A percentile compares a stretch with the other conserved stretches of the same genome.
Conservation (phyloP, 2,797 vertebrate genomes). For the Coendou prehensilis region DNA sequence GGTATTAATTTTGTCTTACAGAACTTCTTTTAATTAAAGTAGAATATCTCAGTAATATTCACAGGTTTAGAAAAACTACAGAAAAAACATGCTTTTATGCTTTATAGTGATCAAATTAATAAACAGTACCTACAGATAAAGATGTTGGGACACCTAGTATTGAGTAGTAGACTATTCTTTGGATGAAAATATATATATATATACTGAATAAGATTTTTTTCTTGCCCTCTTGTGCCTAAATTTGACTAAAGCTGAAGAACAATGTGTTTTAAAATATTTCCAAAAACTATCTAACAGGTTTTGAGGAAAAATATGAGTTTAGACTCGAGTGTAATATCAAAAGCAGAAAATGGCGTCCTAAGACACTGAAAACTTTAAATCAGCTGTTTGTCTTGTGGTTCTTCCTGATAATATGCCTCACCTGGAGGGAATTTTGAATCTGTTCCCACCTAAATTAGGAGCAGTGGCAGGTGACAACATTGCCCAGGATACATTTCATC, state of each 20-base stretch:
- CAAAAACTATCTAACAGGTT: background rate
- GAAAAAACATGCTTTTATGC: conserved; percentile 16
- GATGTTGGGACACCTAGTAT: background rate
- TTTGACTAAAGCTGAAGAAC: conserved; percentile 16
- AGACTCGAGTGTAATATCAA: background rate
- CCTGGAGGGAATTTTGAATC: background rate
- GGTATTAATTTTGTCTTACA: conserved; percentile 54
- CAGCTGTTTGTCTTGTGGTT: background rate
- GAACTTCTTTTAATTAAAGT: conserved; percentile 64
- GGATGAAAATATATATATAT: background rate
- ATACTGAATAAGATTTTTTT: background rate
- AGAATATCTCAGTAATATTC: conserved; percentile 56
- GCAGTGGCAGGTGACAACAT: background rate
- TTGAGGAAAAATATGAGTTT: conserved; percentile 39
- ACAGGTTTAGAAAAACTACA: conserved; percentile 53
- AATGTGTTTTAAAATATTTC: conserved; percentile 55
- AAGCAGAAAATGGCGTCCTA: background rate
- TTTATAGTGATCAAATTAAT: conserved; percentile 59
- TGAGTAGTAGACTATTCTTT: background rate
- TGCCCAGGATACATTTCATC: background rate
- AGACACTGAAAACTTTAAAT: conserved; percentile 26
- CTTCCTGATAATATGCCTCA: background rate
- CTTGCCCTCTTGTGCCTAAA: background rate
- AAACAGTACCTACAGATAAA: conserved; percentile 51
- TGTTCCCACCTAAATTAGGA: background rate